phyloP scores from a whole-genome alignment of 2,113 vertebrate genomes.

The Dascyllus trimaculatus region DNA sequence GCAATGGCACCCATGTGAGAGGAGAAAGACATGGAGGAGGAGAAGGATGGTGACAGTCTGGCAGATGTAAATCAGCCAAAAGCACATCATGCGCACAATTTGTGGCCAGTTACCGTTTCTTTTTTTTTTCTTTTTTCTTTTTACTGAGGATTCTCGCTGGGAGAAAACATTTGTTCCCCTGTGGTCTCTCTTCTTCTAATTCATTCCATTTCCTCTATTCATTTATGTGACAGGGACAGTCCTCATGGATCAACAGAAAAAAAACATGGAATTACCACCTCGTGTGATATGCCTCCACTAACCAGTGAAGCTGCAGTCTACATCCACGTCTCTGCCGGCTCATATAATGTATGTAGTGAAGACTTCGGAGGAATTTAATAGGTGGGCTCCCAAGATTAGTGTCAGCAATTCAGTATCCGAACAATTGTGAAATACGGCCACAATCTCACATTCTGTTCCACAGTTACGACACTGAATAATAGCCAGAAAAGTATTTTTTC shows the following conservation, averaged over 20 bases:
- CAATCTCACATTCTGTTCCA: no score
- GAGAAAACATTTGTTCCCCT: not conserved
- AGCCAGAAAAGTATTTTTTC: no score
- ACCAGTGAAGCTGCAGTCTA: no score
- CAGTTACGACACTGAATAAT: no score
- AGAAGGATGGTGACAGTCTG: slow-evolving; percentile 33
- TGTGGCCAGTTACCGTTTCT: slow-evolving; percentile 15
- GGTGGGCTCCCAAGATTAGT: no score
- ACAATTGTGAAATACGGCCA: no score
- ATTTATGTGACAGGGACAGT: not conserved
- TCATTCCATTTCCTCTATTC: not conserved
- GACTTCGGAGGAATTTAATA: no score
- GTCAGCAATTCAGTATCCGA: no score
- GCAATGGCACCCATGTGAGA: slow-evolving; percentile 37
- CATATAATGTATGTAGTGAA: no score
- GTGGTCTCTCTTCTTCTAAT: not conserved
- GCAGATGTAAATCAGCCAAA: slow-evolving; percentile 42
- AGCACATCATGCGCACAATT: slow-evolving; percentile 17
- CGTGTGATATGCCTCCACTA: no score
- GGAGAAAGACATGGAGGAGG: slow-evolving; percentile 23
- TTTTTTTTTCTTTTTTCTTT: not conserved
- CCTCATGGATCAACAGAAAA: not conserved
- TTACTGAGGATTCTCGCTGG: not conserved
- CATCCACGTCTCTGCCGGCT: no score
- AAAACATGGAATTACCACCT: not conserved